Conservation (phyloP, 2,888 invertebrate species). For the Steinernema hermaphroditum region DNA sequence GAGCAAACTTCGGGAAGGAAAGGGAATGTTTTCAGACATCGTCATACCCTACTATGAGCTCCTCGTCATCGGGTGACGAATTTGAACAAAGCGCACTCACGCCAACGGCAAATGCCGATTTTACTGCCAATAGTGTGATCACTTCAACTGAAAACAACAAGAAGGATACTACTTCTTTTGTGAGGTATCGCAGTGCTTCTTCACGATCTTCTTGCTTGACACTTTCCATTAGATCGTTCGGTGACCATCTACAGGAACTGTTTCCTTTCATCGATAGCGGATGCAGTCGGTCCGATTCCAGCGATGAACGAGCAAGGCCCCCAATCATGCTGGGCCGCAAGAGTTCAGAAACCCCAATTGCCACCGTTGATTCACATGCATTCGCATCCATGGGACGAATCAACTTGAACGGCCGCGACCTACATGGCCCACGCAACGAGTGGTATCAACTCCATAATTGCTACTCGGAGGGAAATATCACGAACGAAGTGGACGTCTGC, state of each 20-base stretch:
- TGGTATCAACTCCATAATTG: conserved; percentile 18
- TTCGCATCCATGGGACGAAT: conserved; percentile 8
- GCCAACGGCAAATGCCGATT: not conserved
- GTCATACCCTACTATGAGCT: conserved; percentile 56
- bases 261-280: conserved; percentile 62
- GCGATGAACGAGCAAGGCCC: conserved; percentile 17
- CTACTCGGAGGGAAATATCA: conserved; percentile 15
- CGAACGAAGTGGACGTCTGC: not conserved
- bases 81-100: conserved; percentile 1
- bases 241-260: conserved; percentile 59
- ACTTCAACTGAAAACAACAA: not conserved
- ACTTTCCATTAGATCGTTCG: conserved; percentile 52
- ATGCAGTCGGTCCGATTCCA: conserved; percentile 31
- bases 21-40: conserved; percentile 54
- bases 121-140: not conserved
- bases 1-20: too few relatives aligned
- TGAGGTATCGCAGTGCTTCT: not conserved
- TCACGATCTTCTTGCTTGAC: not conserved
- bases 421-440: not conserved
- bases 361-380: conserved; percentile 9
- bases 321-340: not conserved
- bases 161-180: not conserved
- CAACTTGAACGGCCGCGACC: conserved; percentile 12
- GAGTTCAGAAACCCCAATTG: conserved; percentile 18
- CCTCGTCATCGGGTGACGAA: conserved; percentile 50